Conservation (phyloP, 2,797 vertebrate genomes). For the Peromyscus melanophrys region DNA sequence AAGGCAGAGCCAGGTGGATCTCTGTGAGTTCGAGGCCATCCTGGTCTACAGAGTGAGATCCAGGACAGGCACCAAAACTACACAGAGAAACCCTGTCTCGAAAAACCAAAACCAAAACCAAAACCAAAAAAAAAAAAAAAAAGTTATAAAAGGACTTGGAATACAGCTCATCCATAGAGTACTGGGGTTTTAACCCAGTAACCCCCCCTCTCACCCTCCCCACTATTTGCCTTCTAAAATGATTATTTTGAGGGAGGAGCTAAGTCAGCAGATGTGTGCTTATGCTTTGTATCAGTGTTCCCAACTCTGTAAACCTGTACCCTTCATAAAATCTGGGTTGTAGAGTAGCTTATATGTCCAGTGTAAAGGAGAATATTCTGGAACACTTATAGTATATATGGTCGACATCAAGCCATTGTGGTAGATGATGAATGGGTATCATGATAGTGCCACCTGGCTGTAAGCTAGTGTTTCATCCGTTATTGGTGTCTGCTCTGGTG, state of each 20-base stretch:
- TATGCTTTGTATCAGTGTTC: background rate
- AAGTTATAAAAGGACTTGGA: background rate
- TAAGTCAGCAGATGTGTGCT: background rate
- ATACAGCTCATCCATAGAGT: background rate
- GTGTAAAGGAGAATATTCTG: constrained; percentile 1
- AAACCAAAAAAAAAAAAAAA: no score
- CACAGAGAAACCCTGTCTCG: no score
- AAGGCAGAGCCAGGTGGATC: no score
- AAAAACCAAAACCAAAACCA: no score
- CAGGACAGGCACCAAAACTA: no score
- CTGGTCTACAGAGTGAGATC: no score
- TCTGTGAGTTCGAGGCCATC: no score
- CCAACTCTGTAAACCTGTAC: background rate
- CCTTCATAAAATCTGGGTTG: background rate
- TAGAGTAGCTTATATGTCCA: background rate
- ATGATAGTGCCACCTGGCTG: background rate
- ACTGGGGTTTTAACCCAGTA: background rate
- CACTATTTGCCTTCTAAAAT: background rate
- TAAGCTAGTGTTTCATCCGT: background rate
- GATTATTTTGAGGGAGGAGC: background rate
- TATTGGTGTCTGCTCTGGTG: background rate
- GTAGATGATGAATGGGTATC: background rate
- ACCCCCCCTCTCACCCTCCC: no score
- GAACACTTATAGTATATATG: background rate
- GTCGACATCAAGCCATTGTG: background rate